Evolutionary conservation across 1,140 invertebrate species (phyloP), one percentile per base, ranked within the genome.

Genomic region (Limonius californicus): DNA sequence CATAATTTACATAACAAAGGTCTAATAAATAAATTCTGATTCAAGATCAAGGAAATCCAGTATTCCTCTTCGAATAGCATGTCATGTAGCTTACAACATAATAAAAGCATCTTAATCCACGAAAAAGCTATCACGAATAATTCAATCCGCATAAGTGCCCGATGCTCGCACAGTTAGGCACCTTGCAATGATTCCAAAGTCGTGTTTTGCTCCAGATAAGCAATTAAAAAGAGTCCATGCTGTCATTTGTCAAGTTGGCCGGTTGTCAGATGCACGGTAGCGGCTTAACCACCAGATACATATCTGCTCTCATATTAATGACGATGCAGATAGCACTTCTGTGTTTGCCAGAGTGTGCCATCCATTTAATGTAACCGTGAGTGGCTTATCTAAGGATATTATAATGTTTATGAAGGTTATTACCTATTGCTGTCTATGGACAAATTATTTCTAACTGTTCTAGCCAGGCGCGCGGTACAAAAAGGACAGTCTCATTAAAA

Each of bases 221-320:
- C 59, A 61, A 61, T 65, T 65, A 65, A 65, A 65, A 65, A 57
- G 42, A 35, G 21, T 57, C 30, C 19, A 45, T 50, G 30, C 39
- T 61, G 59, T 57, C 63, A 65, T 65, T 65, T 65, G 59, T 65
- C 63, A 65, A 54, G 54, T 50, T 18, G 35, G 54, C 57, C 27
- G 54, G 57, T 65, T 65, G 63, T 65, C 63, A 61, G 59, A 61
- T 39, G 53, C 50, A 61, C 63, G 59, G 63, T 65, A 65, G 63
- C 63, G 59, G 59, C 59, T 55, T 65, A 57, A 65, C 59, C 54
- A 50, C 42, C 45, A 65, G 63, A 65, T 65, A 61, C 58, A 57
- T 65, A 65, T 65, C 63, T 65, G 54, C 50, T 65, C 59, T 65
- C 63, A 65, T 65, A 65, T 65, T 65, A 65, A 65, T 65, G 63